Evolutionary conservation across 2,113 vertebrate species (phyloP).

Genomic region (Grus americana): DNA sequence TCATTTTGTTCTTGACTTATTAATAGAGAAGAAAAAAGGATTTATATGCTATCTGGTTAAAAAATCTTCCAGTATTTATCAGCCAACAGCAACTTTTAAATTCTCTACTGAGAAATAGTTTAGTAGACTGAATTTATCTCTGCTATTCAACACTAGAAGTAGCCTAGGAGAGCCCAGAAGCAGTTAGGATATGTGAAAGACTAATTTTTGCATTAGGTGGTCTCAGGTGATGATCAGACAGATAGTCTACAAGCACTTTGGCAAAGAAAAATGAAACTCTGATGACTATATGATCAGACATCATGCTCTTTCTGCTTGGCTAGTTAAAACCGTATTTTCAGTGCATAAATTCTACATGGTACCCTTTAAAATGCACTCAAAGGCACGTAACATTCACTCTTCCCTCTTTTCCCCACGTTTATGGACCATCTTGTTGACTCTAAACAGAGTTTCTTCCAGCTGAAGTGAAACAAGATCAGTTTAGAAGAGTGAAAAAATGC

Average conservation of each 20-base stretch:
- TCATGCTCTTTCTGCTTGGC: slow-evolving; percentile 65
- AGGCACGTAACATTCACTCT: slow-evolving; percentile 47
- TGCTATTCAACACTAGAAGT: slow-evolving; percentile 40
- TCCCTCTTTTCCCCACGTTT: not conserved
- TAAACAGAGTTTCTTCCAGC: not conserved
- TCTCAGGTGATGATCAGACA: slow-evolving; percentile 50
- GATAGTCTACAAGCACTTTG: slow-evolving; percentile 51
- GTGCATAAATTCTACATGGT: slow-evolving; percentile 50
- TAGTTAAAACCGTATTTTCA: slow-evolving; percentile 60
- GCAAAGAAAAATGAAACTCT: slow-evolving; percentile 67
- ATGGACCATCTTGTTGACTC: not conserved
- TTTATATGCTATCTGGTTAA: not conserved
- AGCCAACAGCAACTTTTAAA: slow-evolving; percentile 23
- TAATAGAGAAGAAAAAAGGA: not conserved
- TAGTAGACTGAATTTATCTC: slow-evolving; percentile 15
- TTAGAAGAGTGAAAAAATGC: not conserved
- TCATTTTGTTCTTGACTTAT: slow-evolving; percentile 29
- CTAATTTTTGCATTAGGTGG: slow-evolving; percentile 63
- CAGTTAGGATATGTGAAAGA: slow-evolving; percentile 39
- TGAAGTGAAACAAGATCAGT: not conserved
- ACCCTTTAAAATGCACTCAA: slow-evolving; percentile 53
- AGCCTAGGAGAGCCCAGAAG: slow-evolving; percentile 40
- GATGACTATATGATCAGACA: slow-evolving; percentile 65
- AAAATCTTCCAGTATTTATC: slow-evolving; percentile 11
- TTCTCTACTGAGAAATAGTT: slow-evolving; percentile 27